Conservation (phyloP, 1,140 invertebrate species). For the Drosophila lowei region DNA sequence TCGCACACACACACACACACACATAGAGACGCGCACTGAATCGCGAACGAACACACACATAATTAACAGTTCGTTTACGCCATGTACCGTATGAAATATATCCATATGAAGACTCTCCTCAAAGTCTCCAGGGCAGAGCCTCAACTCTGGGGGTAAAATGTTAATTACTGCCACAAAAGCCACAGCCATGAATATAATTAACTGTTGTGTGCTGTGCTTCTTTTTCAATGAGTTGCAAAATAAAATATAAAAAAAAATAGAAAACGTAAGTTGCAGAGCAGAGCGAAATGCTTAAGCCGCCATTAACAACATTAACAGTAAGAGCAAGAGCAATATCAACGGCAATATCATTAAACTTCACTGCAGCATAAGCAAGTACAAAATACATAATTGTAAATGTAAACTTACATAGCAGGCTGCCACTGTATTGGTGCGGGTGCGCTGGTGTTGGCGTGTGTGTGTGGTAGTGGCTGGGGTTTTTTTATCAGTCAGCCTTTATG, state of each 20-base stretch:
- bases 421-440: slow-evolving; percentile 24
- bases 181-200: slow-evolving; percentile 79
- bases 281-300: slow-evolving; percentile 58
- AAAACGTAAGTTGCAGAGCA: slow-evolving; percentile 65
- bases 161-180: slow-evolving; percentile 63
- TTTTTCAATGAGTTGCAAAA: slow-evolving; percentile 73
- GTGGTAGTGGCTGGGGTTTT: slow-evolving; percentile 17
- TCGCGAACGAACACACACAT: slow-evolving; percentile 34
- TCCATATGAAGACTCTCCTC: slow-evolving; percentile 21
- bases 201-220: slow-evolving; percentile 38
- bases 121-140: background rate
- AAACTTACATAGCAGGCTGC: slow-evolving; percentile 67
- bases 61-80: slow-evolving; percentile 77
- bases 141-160: slow-evolving; percentile 29
- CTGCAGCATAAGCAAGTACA: slow-evolving; percentile 3
- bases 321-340: slow-evolving; percentile 46
- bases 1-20: slow-evolving; percentile 9
- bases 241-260: slow-evolving; percentile 45
- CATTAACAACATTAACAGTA: slow-evolving; percentile 34
- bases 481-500: slow-evolving; percentile 64
- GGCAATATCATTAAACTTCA: slow-evolving; percentile 15
- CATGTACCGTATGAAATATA: slow-evolving; percentile 69
- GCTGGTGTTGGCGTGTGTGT: slow-evolving; percentile 21
- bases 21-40: too few relatives aligned
- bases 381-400: slow-evolving; percentile 57